Evolutionary conservation across 2,888 invertebrate genomes (phyloP).

Genomic region (Amblyteles armatorius): DNA sequence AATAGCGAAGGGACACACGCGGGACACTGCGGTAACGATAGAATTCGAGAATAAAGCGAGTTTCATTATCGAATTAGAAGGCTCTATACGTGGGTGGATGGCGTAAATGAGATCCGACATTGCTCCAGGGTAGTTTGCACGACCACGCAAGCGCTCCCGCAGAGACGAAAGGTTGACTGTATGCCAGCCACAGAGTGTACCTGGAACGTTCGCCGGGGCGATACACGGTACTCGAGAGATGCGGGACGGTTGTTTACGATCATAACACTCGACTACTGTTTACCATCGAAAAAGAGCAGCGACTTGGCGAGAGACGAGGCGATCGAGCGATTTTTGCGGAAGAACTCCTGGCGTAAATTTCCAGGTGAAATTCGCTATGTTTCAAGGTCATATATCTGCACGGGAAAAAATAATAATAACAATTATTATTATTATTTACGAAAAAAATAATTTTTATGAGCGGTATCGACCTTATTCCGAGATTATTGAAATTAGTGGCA

Average conservation of each 20-base stretch:
- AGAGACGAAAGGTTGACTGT: neutral
- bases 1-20: neutral
- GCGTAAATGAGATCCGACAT: slow-evolving; percentile 7
- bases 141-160: neutral
- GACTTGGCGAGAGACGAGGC: slow-evolving; percentile 40
- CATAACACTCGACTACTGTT: slow-evolving; percentile 31
- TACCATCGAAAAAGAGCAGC: slow-evolving; percentile 20
- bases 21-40: slow-evolving; percentile 1
- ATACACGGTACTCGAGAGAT: neutral
- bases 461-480: too few relatives aligned
- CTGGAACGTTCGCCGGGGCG: neutral
- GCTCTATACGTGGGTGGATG: neutral
- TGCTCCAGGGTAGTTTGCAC: neutral
- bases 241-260: neutral
- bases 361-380: neutral
- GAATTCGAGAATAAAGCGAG: slow-evolving; percentile 24
- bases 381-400: neutral
- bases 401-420: neutral
- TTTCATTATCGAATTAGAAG: slow-evolving; percentile 47
- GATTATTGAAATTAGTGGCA: neutral
- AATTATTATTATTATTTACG: neutral
- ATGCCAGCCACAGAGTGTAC: neutral
- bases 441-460: neutral
- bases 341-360: neutral
- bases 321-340: neutral